Evolutionary conservation across 2,797 vertebrate genomes (phyloP), one percentile per base, ranked within the genome.

Genomic region (Xerus rutilus): DNA sequence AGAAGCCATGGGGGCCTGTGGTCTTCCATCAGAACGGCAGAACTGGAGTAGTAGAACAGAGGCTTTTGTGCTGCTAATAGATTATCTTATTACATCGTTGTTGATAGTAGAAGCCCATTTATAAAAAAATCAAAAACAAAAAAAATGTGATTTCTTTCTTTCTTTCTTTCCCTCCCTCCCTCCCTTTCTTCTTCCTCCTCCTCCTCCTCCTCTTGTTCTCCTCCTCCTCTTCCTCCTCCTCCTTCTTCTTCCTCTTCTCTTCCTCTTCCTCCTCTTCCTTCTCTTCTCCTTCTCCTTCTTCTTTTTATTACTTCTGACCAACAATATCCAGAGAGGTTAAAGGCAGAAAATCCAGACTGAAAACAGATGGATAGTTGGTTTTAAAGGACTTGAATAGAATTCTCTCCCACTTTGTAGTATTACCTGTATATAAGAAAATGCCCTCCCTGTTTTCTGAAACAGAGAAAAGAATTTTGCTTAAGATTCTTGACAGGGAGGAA

Each of bases 401-500:
- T 30, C 1, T 3, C 10, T 70, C 21, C 14, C 28, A 0, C 17
- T 87, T 82, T 85, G 69, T 23, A 79, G 23, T 65, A 59, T 49
- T 95, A 52, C 84, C 23, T 87, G n/a, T 5, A 35, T 49, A 62
- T 28, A 64, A 84, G 67, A 39, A 95, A 93, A 72, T 85, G 2
- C 11, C n/a, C 3, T 52, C 35, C 2, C 9, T 2, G 20, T 82
- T 17, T 11, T 83, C 57, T 72, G 43, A 89, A 95, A 76, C 52
- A 78, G 57, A 64, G n/a, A n/a, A 59, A 91, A 90, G 65, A 62
- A 79, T 87, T 87, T 86, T 96, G 64, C 59, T 84, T 52, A 92
- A 89, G n/a, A 15, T 89, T 95, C 65, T 83, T 84, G 62, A 35
- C 12, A 81, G 23, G 74, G 32, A 69, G 47, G 69, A 90, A 67